A percentile compares a stretch with the other conserved stretches of the same genome.
phyloP scores from a whole-genome alignment of 1,140 invertebrate genomes.

The Aphelinus certus region DNA sequence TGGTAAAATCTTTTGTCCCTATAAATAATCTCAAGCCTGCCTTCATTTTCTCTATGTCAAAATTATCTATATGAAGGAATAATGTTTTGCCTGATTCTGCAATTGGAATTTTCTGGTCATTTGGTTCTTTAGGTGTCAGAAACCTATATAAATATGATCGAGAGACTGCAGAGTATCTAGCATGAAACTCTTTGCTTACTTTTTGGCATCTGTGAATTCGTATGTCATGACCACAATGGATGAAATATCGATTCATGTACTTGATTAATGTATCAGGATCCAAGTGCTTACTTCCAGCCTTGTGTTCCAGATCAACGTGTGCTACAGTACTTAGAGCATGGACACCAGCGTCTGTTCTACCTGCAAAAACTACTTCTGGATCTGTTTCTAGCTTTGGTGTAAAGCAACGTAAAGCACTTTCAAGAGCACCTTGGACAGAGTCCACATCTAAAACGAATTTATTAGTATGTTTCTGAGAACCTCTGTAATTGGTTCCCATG shows the following conservation, averaged over 20 bases:
- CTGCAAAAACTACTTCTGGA: conserved; percentile 38
- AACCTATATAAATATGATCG: conserved; percentile 77
- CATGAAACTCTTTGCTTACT: conserved; percentile 71
- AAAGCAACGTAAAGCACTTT: conserved; percentile 65
- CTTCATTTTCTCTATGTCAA: conserved; percentile 51
- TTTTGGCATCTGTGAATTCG: conserved; percentile 67
- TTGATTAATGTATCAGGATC: conserved; percentile 59
- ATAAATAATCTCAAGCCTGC: conserved; percentile 46
- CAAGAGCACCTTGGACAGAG: conserved; percentile 73
- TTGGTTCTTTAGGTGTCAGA: conserved; percentile 56
- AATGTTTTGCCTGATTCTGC: conserved; percentile 44
- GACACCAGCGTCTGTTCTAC: conserved; percentile 78
- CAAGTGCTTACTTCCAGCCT: conserved; percentile 53
- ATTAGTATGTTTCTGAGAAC: conserved; percentile 65
- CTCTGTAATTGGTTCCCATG: conserved; percentile 61
- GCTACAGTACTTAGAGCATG: conserved; percentile 73
- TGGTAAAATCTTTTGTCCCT: conserved; percentile 72
- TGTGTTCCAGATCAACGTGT: conserved; percentile 70
- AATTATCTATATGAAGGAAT: conserved; percentile 33
- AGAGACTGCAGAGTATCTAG: conserved; percentile 68
- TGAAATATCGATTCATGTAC: conserved; percentile 70
- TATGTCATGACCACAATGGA: conserved; percentile 62
- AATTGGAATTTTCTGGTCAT: conserved; percentile 49
- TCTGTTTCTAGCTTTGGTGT: conserved; percentile 37
- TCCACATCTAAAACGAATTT: conserved; percentile 63